Conservation (phyloP, 2,113 vertebrate species). For the Phylloscopus trochiloides region DNA sequence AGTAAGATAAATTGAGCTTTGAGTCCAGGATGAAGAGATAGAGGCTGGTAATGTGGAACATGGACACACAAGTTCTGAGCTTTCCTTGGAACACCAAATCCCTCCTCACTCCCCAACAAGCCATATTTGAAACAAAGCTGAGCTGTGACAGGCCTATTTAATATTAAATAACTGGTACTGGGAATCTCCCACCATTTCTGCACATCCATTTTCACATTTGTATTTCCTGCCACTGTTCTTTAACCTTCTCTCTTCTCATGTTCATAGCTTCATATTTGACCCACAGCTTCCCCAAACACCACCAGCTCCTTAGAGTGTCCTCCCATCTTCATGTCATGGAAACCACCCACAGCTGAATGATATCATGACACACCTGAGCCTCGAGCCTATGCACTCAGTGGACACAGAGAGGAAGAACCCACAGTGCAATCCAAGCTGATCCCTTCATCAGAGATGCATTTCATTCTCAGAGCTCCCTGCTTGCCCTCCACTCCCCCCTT, state of each 20-base stretch:
- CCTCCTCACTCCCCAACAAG: not conserved
- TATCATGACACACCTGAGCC: not conserved
- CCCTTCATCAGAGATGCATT: not conserved
- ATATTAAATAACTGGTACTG: not conserved
- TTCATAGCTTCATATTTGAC: not conserved
- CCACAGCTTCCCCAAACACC: not conserved
- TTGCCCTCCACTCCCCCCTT: not conserved
- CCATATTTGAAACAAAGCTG: not conserved
- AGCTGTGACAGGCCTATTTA: not conserved
- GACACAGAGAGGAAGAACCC: not conserved
- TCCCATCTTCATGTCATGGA: not conserved
- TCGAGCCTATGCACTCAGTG: not conserved
- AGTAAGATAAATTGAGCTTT: not conserved
- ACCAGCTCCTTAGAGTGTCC: not conserved
- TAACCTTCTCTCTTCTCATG: not conserved
- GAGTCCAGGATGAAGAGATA: not conserved
- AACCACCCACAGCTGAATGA: not conserved
- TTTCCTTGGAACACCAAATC: not conserved
- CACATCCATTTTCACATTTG: not conserved
- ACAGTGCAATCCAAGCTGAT: not conserved
- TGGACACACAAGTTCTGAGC: not conserved
- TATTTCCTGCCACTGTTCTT: not conserved
- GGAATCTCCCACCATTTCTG: not conserved
- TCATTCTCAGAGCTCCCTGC: not conserved
- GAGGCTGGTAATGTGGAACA: not conserved